These are phyloP conservation scores for Bellardia bayeri DNA, from an alignment of 2,888 invertebrate genomes.

Conservation along the genomic window DNA sequence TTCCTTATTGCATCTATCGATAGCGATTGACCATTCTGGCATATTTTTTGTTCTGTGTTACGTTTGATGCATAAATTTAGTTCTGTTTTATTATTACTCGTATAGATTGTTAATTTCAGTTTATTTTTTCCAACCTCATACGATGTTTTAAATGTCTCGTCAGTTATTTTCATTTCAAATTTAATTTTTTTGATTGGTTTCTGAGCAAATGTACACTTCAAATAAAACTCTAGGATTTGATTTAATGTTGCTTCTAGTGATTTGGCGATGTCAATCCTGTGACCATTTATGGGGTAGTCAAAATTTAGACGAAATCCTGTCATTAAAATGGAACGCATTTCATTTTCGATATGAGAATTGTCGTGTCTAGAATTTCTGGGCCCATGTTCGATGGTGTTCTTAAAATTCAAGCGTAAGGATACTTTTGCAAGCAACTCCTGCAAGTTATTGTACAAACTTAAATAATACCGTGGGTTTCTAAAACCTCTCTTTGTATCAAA, in stretches of 20 bases:
- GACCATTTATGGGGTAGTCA: neutral
- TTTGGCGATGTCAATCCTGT: neutral
- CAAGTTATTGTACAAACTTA: neutral
- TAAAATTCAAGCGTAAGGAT: neutral
- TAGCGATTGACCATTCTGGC: neutral
- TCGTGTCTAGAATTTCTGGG: neutral
- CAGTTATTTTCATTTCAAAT: neutral
- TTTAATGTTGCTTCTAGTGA: neutral
- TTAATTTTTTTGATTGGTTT: neutral
- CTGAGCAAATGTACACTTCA: neutral
- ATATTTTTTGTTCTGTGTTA: neutral
- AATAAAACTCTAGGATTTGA: neutral
- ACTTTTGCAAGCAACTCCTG: neutral
- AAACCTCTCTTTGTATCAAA: neutral
- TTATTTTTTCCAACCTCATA: neutral
- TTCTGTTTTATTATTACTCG: neutral
- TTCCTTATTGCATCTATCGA: neutral
- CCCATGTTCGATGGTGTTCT: neutral
- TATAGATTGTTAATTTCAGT: neutral
- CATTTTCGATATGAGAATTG: neutral
- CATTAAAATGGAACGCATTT: neutral
- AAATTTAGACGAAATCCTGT: neutral
- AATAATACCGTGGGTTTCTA: neutral
- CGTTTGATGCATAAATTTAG: neutral
- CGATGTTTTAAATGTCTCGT: neutral